Evolutionary conservation across 2,113 vertebrate genomes (phyloP).

Genomic region (Monarcha castaneiventris): DNA sequence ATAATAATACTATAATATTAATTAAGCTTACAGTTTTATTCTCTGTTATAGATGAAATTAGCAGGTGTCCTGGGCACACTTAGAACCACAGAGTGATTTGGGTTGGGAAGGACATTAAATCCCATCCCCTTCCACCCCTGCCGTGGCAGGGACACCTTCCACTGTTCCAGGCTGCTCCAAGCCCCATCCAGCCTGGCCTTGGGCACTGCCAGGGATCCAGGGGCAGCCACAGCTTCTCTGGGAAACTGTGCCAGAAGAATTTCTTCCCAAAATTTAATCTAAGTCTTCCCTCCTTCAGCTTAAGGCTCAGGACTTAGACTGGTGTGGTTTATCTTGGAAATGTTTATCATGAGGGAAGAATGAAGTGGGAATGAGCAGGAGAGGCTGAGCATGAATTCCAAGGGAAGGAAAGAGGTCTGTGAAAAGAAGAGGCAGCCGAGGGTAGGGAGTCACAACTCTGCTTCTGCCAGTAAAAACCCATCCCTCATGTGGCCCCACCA

Average conservation of each 20-base stretch:
- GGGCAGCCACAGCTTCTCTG: background rate
- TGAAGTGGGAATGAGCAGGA: background rate
- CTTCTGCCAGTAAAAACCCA: background rate
- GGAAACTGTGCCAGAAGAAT: background rate
- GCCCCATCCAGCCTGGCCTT: background rate
- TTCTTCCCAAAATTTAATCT: background rate
- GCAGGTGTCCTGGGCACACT: background rate
- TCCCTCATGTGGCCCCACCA: rapidly evolving
- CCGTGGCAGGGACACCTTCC: background rate
- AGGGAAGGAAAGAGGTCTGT: background rate
- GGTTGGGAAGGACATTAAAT: background rate
- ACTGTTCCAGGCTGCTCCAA: background rate
- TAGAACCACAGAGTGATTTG: background rate
- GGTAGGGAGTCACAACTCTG: background rate
- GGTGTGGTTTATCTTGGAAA: background rate
- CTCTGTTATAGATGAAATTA: background rate
- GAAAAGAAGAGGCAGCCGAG: background rate
- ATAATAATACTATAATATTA: too few relatives aligned
- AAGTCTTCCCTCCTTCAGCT: background rate
- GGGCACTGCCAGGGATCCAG: background rate
- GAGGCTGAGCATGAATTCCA: background rate
- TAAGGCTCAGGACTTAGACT: rapidly evolving
- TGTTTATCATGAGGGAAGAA: rapidly evolving
- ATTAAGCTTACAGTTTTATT: background rate
- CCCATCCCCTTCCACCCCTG: rapidly evolving